A percentile compares a stretch with the other conserved stretches of the same genome.
phyloP scores from a whole-genome alignment of 92 coral and sea anemone species.

The Ricordea florida region DNA sequence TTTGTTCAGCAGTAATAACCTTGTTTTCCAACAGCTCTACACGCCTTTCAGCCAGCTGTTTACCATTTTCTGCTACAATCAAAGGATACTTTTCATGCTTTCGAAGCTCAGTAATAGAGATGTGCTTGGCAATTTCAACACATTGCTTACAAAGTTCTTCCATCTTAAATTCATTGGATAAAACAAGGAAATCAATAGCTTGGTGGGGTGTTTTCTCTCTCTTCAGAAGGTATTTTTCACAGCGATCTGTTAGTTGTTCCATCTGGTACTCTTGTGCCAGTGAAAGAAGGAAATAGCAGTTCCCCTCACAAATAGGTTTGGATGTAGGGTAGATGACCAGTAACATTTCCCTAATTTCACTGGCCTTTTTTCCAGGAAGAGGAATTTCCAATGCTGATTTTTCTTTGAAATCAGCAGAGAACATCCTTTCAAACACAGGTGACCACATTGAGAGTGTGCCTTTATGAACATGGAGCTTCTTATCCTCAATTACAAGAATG shows the following conservation, averaged over 20 bases:
- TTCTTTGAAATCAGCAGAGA: conserved; percentile 48
- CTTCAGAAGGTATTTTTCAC: conserved; percentile 65
- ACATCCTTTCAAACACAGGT: conserved; percentile 83
- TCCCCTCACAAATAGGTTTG: conserved; percentile 65
- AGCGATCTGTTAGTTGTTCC: conserved; percentile 82
- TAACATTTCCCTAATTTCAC: conserved; percentile 76
- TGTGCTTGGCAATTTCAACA: conserved; percentile 76
- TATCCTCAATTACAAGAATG: conserved; percentile 65
- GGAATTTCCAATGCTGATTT: conserved; percentile 58
- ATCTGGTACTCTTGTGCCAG: conserved; percentile 81
- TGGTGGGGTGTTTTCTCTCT: conserved; percentile 77
- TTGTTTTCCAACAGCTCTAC: conserved; percentile 71
- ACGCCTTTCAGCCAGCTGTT: conserved; percentile 68
- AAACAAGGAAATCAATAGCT: conserved; percentile 71
- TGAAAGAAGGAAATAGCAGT: conserved; percentile 66
- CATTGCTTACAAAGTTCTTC: conserved; percentile 65
- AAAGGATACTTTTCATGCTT: conserved; percentile 66
- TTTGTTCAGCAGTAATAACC: conserved; percentile 43
- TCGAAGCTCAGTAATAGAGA: conserved; percentile 63
- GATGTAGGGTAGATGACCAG: conserved; percentile 77
- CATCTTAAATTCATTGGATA: conserved; percentile 62
- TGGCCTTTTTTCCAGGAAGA: conserved; percentile 64
- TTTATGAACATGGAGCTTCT: conserved; percentile 72
- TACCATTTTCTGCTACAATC: conserved; percentile 58
- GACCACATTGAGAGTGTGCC: conserved; percentile 88